Evolutionary conservation across 2,888 invertebrate genomes (phyloP).

Genomic region (Cephus spinipes): DNA sequence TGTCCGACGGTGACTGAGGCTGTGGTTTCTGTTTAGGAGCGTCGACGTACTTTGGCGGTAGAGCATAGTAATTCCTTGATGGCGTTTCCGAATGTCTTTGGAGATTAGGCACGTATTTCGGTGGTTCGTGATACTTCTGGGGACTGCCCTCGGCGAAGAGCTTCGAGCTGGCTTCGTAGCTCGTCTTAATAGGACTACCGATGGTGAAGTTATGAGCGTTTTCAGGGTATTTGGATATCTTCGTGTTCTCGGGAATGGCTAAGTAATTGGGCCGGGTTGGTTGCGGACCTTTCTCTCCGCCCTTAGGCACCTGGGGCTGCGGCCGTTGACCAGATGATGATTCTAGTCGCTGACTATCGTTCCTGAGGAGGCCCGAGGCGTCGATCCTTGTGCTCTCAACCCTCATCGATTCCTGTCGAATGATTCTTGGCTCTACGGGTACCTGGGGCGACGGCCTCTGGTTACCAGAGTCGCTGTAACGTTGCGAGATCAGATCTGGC

Average conservation of each 20-base stretch:
- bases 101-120: slow-evolving; percentile 50
- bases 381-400: slow-evolving; percentile 49
- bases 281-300: slow-evolving; percentile 18
- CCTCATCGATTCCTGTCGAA: slow-evolving; percentile 59
- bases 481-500: slow-evolving; percentile 55
- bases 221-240: slow-evolving; percentile 34
- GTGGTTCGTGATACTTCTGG: slow-evolving; percentile 58
- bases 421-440: slow-evolving; percentile 56
- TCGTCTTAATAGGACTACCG: slow-evolving; percentile 51
- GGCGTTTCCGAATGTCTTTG: slow-evolving; percentile 34
- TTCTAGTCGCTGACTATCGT: slow-evolving; percentile 44
- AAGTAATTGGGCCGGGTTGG: slow-evolving; percentile 44
- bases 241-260: slow-evolving; percentile 33
- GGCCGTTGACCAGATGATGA: slow-evolving; percentile 57
- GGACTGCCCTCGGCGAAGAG: slow-evolving; percentile 49
- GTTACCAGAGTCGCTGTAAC: slow-evolving; percentile 58
- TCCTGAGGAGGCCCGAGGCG: slow-evolving; percentile 41
- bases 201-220: slow-evolving; percentile 37
- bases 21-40: slow-evolving; percentile 44
- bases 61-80: slow-evolving; percentile 46
- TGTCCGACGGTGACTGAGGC: slow-evolving; percentile 46
- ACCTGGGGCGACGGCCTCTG: slow-evolving; percentile 60
- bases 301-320: slow-evolving; percentile 51
- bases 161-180: slow-evolving; percentile 53
- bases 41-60: slow-evolving; percentile 56